These are phyloP conservation scores for Acanthurus tractus DNA, from an alignment of 2,797 vertebrate species.

Conservation along the genomic window DNA sequence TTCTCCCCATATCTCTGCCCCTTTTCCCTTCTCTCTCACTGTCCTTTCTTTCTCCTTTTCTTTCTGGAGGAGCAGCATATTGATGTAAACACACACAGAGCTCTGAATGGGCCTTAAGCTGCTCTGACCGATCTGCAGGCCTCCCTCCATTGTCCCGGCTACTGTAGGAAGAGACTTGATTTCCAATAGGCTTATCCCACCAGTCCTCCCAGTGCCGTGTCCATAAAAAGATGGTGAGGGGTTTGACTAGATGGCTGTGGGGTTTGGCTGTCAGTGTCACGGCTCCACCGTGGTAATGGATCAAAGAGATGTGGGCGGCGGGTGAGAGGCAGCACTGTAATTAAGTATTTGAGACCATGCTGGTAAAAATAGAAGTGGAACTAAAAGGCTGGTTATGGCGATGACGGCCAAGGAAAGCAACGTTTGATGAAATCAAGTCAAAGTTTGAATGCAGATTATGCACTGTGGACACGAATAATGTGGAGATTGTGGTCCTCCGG, in stretches of 20 bases:
- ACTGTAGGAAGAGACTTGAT: constrained; percentile 67
- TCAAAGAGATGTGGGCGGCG: constrained; percentile 57
- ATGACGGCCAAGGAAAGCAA: constrained; percentile 33
- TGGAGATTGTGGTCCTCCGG: constrained; percentile 12
- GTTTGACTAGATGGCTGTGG: constrained; percentile 52
- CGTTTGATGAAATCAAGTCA: constrained; percentile 40
- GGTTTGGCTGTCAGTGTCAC: constrained; percentile 53
- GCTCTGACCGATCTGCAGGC: constrained; percentile 60
- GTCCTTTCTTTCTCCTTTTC: constrained; percentile 27
- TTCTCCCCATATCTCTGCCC: constrained; percentile 22
- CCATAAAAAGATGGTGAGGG: constrained; percentile 51
- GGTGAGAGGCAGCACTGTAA: constrained; percentile 57
- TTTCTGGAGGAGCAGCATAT: constrained; percentile 51
- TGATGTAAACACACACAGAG: constrained; percentile 74
- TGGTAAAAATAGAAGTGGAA: constrained; percentile 65
- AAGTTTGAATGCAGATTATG: constrained; percentile 14
- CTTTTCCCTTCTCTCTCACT: not conserved
- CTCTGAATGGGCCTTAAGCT: constrained; percentile 68
- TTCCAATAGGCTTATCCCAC: constrained; percentile 74
- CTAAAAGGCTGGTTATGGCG: constrained; percentile 55
- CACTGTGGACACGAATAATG: constrained; percentile 9
- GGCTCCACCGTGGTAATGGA: constrained; percentile 58
- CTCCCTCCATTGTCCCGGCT: constrained; percentile 58
- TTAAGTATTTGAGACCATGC: constrained; percentile 62
- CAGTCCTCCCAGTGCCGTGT: constrained; percentile 53